phyloP scores from a whole-genome alignment of 2,888 invertebrate species.

The Gortyna flavago region DNA sequence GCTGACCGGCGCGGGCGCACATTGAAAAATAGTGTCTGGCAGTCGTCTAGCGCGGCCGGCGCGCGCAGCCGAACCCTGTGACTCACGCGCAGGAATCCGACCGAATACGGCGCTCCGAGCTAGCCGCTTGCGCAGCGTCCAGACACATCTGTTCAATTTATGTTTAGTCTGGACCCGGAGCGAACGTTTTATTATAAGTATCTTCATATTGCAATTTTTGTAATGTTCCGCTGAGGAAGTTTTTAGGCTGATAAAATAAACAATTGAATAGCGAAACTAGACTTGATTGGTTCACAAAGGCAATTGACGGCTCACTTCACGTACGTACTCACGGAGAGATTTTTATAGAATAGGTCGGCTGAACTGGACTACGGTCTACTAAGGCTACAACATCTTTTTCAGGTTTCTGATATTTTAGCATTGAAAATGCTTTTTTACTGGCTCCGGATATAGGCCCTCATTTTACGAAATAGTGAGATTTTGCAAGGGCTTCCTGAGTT shows the following conservation, averaged over 20 bases:
- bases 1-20: constrained; percentile 68
- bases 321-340: no score
- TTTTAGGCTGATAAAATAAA: constrained; percentile 23
- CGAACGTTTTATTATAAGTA: constrained; percentile 66
- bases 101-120: constrained; percentile 72
- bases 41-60: constrained; percentile 76
- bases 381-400: background rate
- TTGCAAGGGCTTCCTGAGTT: no score
- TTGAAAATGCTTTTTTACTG: no score
- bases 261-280: background rate
- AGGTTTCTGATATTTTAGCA: constrained; percentile 14
- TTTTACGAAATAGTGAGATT: no score
- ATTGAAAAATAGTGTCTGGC: constrained; percentile 83
- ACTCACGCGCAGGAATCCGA: constrained; percentile 79
- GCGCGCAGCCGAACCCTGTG: constrained; percentile 71
- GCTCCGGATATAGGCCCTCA: no score
- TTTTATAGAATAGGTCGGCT: no score
- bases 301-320: no score
- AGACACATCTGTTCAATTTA: constrained; percentile 70
- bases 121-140: constrained; percentile 56
- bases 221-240: constrained; percentile 25
- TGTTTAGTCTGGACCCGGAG: constrained; percentile 74
- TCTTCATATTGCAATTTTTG: constrained; percentile 57
- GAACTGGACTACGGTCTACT: background rate
- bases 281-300: background rate